phyloP scores from a whole-genome alignment of 2,797 vertebrate species.

The Valencia hispanica region DNA sequence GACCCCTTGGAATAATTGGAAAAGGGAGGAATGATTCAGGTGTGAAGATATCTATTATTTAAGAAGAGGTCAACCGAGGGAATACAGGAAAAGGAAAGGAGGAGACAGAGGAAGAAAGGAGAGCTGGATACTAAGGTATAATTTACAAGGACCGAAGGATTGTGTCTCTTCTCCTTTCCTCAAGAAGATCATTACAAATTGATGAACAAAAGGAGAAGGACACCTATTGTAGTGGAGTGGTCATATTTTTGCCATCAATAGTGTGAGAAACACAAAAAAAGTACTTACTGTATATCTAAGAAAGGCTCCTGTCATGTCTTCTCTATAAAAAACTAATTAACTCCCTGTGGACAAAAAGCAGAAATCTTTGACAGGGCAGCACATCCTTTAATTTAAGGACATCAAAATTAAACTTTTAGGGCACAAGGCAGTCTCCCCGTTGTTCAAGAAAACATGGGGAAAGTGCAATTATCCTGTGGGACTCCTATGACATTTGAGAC shows the following conservation, averaged over 20 bases:
- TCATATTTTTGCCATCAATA: background rate
- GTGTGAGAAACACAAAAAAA: background rate
- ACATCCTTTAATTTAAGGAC: background rate
- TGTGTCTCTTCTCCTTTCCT: conserved; percentile 27
- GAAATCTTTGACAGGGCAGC: background rate
- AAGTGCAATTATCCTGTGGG: background rate
- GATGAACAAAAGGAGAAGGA: conserved; percentile 42
- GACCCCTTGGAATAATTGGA: conserved; percentile 36
- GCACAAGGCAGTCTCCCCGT: background rate
- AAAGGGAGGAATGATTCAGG: conserved; percentile 47
- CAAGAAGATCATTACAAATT: conserved; percentile 72
- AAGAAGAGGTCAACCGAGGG: conserved; percentile 38
- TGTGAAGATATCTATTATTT: conserved; percentile 73
- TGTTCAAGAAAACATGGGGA: background rate
- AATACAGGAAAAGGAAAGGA: conserved; percentile 25
- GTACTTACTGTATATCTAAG: background rate
- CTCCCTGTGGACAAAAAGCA: background rate
- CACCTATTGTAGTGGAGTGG: conserved; percentile 39
- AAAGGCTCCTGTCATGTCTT: background rate
- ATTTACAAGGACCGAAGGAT: conserved; percentile 55
- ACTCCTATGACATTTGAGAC: background rate
- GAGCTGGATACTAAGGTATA: conserved; percentile 34
- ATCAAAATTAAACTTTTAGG: background rate
- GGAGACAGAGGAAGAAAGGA: conserved; percentile 28
- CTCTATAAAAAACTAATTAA: background rate